Conservation (phyloP, 2,888 invertebrate species). For the Leptopilina myrica region DNA sequence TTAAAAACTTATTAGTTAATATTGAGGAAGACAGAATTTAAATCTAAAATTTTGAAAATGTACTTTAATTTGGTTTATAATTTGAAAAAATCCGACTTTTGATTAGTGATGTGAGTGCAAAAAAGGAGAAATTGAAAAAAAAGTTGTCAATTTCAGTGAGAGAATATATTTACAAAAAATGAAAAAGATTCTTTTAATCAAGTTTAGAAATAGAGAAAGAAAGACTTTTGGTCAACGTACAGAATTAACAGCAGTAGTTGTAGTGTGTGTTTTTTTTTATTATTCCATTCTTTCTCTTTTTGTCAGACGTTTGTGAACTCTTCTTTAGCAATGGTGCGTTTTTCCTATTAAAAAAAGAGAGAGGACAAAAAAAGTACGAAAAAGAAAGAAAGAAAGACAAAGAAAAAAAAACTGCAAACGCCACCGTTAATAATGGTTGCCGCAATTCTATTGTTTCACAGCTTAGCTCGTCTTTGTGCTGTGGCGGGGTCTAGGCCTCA, state of each 20-base stretch:
- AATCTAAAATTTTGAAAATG: no score
- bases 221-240: conserved; percentile 13
- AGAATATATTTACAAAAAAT: neutral
- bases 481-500: conserved; percentile 30
- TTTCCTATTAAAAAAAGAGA: conserved; percentile 41
- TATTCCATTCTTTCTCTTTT: neutral
- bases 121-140: no score
- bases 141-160: no score
- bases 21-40: no score
- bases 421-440: conserved; percentile 51
- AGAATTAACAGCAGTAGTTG: neutral
- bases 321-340: conserved; percentile 41
- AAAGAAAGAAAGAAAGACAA: conserved; percentile 15
- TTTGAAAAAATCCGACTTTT: no score
- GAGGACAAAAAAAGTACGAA: conserved; percentile 6
- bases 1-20: no score
- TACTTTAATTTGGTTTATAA: no score
- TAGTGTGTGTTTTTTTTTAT: no score
- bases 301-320: conserved; percentile 23
- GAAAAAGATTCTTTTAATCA: neutral
- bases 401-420: conserved; percentile 46
- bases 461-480: conserved; percentile 52
- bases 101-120: no score
- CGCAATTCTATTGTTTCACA: conserved; percentile 51
- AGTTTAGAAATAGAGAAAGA: neutral